These are phyloP conservation scores for Anarsia innoxiella DNA, from an alignment of 2,888 invertebrate genomes.

Conservation along the genomic window DNA sequence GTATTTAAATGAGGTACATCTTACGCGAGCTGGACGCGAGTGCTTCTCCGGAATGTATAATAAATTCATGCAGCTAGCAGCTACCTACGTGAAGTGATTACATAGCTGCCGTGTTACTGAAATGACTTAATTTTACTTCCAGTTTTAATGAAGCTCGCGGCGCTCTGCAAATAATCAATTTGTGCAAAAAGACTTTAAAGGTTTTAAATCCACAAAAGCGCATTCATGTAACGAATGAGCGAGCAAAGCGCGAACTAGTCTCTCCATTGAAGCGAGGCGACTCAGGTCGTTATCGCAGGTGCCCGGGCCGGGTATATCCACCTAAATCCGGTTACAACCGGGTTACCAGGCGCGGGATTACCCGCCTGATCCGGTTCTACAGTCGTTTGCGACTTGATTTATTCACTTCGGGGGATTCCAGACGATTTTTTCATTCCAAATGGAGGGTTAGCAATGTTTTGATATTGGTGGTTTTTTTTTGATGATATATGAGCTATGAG, in stretches of 20 bases:
- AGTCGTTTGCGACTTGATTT: constrained; percentile 65
- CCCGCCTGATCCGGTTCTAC: constrained; percentile 58
- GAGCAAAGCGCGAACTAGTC: constrained; percentile 1
- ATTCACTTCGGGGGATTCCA: constrained; percentile 39
- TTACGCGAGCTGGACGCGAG: no score
- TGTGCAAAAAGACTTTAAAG: not conserved
- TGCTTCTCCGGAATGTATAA: no score
- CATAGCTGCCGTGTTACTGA: no score
- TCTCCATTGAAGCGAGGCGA: constrained; percentile 8
- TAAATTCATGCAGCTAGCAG: no score
- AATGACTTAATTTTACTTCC: no score
- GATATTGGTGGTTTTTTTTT: constrained; percentile 14
- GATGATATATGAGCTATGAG: constrained; percentile 13
- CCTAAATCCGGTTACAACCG: constrained; percentile 51
- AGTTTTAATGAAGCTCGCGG: no score
- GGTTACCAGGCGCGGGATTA: constrained; percentile 62
- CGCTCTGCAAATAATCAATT: no score
- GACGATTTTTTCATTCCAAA: constrained; percentile 18
- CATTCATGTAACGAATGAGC: constrained; percentile 6
- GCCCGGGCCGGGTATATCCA: constrained; percentile 49
- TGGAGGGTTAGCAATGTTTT: constrained; percentile 19
- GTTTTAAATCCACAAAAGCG: constrained; percentile 6
- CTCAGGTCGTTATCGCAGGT: constrained; percentile 65
- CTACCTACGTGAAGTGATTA: no score
- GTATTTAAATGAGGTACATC: no score